phyloP scores from a whole-genome alignment of 2,113 vertebrate species.

The Sinocyclocheilus grahami region DNA sequence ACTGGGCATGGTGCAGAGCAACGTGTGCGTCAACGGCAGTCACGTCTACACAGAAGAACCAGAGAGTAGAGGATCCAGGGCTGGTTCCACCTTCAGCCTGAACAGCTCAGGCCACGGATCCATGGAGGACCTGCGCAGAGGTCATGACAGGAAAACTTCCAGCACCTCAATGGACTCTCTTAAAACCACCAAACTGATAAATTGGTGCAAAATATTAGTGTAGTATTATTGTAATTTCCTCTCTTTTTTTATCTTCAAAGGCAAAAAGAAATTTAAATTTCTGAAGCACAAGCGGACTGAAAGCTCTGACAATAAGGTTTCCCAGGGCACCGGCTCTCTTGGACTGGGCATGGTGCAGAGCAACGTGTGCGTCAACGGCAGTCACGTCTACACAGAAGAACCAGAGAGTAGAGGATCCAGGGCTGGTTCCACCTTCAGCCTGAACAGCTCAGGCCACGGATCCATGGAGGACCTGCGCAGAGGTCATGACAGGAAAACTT shows the following conservation, averaged over 20 bases:
- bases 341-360: slow-evolving; percentile 76
- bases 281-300: slow-evolving; percentile 81
- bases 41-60: slow-evolving; percentile 85
- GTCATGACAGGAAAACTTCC: slow-evolving; percentile 58
- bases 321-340: slow-evolving; percentile 72
- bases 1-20: slow-evolving; percentile 73
- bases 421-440: slow-evolving; percentile 68
- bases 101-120: slow-evolving; percentile 72
- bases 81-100: slow-evolving; percentile 70
- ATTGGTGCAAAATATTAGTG: neutral
- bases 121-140: slow-evolving; percentile 68
- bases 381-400: slow-evolving; percentile 84
- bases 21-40: slow-evolving; percentile 90
- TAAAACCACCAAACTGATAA: neutral
- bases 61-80: slow-evolving; percentile 61
- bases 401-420: slow-evolving; percentile 63
- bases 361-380: slow-evolving; percentile 91
- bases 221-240: neutral
- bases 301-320: slow-evolving; percentile 79
- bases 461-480: slow-evolving; percentile 72
- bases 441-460: slow-evolving; percentile 70
- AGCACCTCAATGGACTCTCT: too few species aligned
- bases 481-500: slow-evolving; percentile 56
- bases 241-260: slow-evolving; percentile 53
- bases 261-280: slow-evolving; percentile 79